Evolutionary conservation across 2,797 vertebrate species (phyloP).

Genomic region (Glyptemys insculpta): DNA sequence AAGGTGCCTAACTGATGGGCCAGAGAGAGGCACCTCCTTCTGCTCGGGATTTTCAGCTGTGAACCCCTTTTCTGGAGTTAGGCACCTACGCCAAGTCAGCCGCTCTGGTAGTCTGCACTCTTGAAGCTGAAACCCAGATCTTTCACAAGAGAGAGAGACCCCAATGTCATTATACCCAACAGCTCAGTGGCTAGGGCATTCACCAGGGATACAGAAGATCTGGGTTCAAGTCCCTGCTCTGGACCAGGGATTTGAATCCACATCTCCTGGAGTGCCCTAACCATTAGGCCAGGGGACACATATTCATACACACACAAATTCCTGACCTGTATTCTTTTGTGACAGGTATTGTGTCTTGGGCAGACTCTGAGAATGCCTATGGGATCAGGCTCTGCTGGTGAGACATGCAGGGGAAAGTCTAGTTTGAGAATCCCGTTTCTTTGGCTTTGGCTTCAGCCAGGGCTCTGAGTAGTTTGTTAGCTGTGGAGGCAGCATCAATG

Average conservation of each 20-base stretch:
- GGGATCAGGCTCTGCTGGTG: too few relatives aligned
- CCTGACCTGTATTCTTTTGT: too few relatives aligned
- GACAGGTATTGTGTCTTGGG: too few relatives aligned
- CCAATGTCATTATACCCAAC: neutral
- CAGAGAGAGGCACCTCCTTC: neutral
- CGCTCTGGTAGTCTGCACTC: neutral
- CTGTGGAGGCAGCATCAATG: too few relatives aligned
- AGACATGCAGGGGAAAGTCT: too few relatives aligned
- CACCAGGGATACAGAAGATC: neutral
- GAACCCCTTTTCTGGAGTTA: neutral
- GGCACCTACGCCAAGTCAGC: neutral
- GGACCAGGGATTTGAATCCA: neutral
- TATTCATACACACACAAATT: too few relatives aligned
- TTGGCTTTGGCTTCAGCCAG: neutral
- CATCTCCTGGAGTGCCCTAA: neutral
- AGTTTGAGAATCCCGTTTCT: neutral
- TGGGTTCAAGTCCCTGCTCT: neutral
- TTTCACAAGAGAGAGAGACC: neutral
- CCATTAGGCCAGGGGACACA: too few relatives aligned
- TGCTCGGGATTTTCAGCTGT: neutral
- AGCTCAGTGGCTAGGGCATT: neutral
- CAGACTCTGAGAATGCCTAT: too few relatives aligned
- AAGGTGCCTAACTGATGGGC: neutral
- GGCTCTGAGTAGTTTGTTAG: neutral
- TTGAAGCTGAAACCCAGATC: neutral